Conservation (phyloP, 2,888 invertebrate species). For the Eilema sororculum region DNA sequence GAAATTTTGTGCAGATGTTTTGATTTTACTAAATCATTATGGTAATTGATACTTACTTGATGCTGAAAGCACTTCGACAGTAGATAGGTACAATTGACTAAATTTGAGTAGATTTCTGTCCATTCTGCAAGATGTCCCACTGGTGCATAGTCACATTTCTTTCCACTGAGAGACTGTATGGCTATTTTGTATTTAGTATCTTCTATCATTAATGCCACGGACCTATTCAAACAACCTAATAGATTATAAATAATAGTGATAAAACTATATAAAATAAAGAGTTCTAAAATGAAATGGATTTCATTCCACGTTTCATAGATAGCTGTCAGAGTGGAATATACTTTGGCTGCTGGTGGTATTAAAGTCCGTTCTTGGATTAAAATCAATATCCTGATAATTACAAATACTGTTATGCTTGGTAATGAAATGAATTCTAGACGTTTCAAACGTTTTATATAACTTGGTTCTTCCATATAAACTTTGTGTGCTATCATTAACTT, state of each 20-base stretch:
- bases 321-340: neutral
- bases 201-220: neutral
- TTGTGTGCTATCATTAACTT: neutral
- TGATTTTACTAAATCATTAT: too few species aligned
- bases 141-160: neutral
- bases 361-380: neutral
- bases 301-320: slow-evolving; percentile 7
- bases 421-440: neutral
- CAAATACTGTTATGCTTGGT: neutral
- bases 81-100: slow-evolving; percentile 23
- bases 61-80: slow-evolving; percentile 14
- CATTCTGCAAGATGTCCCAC: neutral
- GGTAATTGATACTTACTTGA: slow-evolving; percentile 11
- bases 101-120: slow-evolving; percentile 19
- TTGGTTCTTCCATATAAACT: neutral
- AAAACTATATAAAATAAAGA: neutral
- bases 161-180: neutral
- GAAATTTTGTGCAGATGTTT: too few species aligned
- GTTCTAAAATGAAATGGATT: slow-evolving; percentile 17
- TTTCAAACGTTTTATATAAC: neutral
- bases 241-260: slow-evolving; percentile 6
- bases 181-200: neutral
- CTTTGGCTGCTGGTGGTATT: neutral
- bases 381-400: neutral
- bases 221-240: slow-evolving; percentile 12